Conservation (phyloP, 2,797 vertebrate genomes). For the Phataginus tricuspis region DNA sequence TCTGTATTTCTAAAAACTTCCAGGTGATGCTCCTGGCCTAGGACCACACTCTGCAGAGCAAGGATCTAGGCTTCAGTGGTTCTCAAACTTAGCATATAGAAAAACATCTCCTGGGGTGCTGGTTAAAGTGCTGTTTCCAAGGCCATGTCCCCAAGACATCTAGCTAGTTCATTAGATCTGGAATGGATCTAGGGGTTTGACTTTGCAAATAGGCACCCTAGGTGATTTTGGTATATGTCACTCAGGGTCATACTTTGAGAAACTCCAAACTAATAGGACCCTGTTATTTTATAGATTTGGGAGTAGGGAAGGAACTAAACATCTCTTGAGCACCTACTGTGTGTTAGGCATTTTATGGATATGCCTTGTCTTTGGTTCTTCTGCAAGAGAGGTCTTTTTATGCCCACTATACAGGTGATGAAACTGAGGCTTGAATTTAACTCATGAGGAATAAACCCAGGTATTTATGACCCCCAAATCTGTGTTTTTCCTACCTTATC, state of each 20-base stretch:
- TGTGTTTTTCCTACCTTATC: background rate
- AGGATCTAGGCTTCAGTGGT: background rate
- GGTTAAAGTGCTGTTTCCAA: background rate
- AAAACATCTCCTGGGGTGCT: background rate
- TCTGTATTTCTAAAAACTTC: background rate
- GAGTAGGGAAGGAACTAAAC: background rate
- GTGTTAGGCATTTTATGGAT: background rate
- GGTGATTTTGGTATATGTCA: background rate
- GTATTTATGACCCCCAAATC: background rate
- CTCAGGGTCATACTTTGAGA: background rate
- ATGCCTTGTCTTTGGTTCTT: background rate
- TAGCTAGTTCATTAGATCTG: background rate
- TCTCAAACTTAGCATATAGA: background rate
- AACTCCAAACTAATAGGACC: background rate
- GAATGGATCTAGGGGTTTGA: background rate
- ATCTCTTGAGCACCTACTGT: background rate
- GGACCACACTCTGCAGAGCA: background rate
- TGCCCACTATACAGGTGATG: background rate
- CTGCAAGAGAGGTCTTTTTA: background rate
- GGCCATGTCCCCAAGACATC: background rate
- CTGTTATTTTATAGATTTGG: background rate
- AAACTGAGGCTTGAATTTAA: conserved; percentile 12
- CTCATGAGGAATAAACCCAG: background rate
- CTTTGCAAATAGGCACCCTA: background rate
- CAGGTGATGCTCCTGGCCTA: background rate